These are phyloP conservation scores for Clivina fossor DNA, from an alignment of 2,888 invertebrate genomes.

Conservation along the genomic window DNA sequence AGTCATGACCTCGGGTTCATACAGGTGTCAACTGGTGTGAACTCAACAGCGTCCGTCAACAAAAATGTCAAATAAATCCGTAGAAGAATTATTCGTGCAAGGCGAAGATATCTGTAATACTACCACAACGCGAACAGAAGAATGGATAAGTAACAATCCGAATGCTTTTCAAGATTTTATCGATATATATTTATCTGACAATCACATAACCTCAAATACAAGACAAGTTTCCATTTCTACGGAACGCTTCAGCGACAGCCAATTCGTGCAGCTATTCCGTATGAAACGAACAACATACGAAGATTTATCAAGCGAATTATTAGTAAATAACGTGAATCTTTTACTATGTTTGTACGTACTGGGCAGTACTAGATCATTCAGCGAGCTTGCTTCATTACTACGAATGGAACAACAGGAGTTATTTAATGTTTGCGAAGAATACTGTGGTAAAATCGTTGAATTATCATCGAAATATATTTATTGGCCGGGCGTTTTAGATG, in stretches of 20 bases:
- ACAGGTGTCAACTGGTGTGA: no score
- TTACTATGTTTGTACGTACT: constrained; percentile 40
- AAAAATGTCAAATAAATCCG: constrained; percentile 25
- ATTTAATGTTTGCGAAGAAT: constrained; percentile 34
- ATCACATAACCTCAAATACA: no score
- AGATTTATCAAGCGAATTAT: constrained; percentile 40
- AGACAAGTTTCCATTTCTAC: no score
- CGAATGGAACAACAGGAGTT: constrained; percentile 31
- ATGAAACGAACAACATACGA: constrained; percentile 38
- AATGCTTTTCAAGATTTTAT: constrained; percentile 21
- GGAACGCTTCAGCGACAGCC: constrained; percentile 36
- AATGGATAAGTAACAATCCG: constrained; percentile 19
- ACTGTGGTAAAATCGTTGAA: constrained; percentile 37
- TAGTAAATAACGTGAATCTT: constrained; percentile 36
- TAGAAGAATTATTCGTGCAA: constrained; percentile 24
- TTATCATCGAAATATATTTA: constrained; percentile 37
- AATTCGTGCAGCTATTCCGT: constrained; percentile 40
- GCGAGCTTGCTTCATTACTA: constrained; percentile 37
- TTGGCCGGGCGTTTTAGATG: constrained; percentile 39
- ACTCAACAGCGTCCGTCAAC: no score
- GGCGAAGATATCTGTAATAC: constrained; percentile 20
- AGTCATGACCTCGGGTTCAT: no score
- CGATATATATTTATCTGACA: no score
- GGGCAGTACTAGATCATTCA: constrained; percentile 38
- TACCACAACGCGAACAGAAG: constrained; percentile 17